These are phyloP conservation scores for Smittia aterrima DNA, from an alignment of 2,888 invertebrate genomes.

Conservation along the genomic window DNA sequence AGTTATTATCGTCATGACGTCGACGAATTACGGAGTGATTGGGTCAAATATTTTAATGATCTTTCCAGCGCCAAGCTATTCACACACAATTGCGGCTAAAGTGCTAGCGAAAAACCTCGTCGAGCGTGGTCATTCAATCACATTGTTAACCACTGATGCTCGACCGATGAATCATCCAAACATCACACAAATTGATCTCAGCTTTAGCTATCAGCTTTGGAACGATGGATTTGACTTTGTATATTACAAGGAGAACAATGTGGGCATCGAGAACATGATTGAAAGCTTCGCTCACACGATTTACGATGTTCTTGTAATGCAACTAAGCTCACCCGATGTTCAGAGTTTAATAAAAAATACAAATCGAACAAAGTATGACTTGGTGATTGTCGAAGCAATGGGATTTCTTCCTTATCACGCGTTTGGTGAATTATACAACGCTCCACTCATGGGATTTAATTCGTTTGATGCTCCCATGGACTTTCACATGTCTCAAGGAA, in stretches of 20 bases:
- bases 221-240: slow-evolving; percentile 24
- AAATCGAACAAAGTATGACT: slow-evolving; percentile 45
- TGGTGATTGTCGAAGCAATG: slow-evolving; percentile 46
- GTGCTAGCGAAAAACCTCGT: neutral
- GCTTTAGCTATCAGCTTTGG: slow-evolving; percentile 21
- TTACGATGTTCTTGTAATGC: neutral
- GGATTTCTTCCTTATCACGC: slow-evolving; percentile 44
- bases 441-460: slow-evolving; percentile 44
- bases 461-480: slow-evolving; percentile 47
- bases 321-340: slow-evolving; percentile 43
- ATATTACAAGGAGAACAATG: slow-evolving; percentile 17
- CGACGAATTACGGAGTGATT: neutral
- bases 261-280: neutral
- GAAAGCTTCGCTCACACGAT: neutral
- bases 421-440: slow-evolving; percentile 45
- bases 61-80: slow-evolving; percentile 21
- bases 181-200: slow-evolving; percentile 21
- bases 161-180: slow-evolving; percentile 22
- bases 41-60: slow-evolving; percentile 12
- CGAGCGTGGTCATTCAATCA: neutral
- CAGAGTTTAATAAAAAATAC: slow-evolving; percentile 45
- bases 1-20: neutral
- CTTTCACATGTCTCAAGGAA: slow-evolving; percentile 46
- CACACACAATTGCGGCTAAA: slow-evolving; percentile 21
- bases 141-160: neutral